Evolutionary conservation across 1,140 invertebrate species (phyloP).

Genomic region (Dolichoris vasculosae): DNA sequence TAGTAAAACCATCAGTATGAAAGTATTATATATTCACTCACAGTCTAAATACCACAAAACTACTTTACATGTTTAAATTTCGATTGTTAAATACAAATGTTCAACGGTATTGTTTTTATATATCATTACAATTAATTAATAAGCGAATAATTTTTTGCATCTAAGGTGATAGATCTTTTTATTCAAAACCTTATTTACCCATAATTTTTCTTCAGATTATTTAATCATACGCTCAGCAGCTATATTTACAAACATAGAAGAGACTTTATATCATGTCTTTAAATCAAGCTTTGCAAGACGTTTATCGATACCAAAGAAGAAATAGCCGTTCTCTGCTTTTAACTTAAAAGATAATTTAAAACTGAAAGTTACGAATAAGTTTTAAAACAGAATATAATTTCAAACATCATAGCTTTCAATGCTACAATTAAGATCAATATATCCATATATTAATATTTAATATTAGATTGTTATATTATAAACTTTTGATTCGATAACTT

Average conservation of each 20-base stretch:
- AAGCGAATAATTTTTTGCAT: conserved; percentile 38
- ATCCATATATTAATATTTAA: no score
- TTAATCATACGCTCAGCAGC: background rate
- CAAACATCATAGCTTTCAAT: background rate
- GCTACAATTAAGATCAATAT: no score
- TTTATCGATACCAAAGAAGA: background rate
- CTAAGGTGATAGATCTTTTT: conserved; percentile 15
- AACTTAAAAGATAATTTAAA: background rate
- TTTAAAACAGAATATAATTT: background rate
- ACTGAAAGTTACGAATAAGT: background rate
- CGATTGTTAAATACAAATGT: conserved; percentile 47
- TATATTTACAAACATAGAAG: background rate
- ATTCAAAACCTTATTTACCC: background rate
- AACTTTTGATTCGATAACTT: no score
- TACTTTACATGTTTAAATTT: conserved; percentile 60
- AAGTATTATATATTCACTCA: conserved; percentile 64
- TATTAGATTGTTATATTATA: no score
- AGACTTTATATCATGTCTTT: background rate
- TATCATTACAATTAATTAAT: conserved; percentile 39
- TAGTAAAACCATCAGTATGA: conserved; percentile 51
- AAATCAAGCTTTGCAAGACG: background rate
- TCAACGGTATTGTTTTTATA: conserved; percentile 25
- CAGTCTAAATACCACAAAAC: conserved; percentile 68
- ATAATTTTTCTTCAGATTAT: background rate
- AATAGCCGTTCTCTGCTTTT: background rate